Evolutionary conservation across 2,888 invertebrate genomes (phyloP), one percentile per base, ranked within the genome.

Genomic region (Drosophila silvestris): DNA sequence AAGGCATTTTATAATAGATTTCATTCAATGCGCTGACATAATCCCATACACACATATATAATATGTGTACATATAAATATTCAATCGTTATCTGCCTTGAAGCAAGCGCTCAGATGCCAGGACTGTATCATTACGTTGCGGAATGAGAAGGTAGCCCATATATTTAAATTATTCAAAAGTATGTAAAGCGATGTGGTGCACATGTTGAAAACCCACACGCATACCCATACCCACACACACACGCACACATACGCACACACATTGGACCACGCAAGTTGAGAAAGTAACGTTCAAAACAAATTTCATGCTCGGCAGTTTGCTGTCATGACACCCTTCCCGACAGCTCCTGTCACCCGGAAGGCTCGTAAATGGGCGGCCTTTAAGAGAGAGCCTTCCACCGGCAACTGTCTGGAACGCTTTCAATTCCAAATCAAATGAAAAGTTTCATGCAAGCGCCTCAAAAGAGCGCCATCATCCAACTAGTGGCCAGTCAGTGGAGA

Each of bases 401-500:
- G 72, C 81, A 73, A 64, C 63, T 69, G 81, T 78, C 77, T 85
- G 82, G 71, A 75, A 56, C 70, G 85, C 76, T 82, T 84, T 82
- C 82, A 87, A 79, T 87, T 84, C 87, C 74, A 75, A 84, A 82
- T 85, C 88, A 82, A 87, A 84, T 84, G 82, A 87, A 84, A 84
- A 87, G 72, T 88, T 87, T 70, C 56, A 57, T 52, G 51, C 63
- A 75, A 47, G 41, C 58, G 61, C 58, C 69, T 39, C 32, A 72
- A 78, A 83, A 79, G 39, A 78, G 82, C 66, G 63, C 59, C 72
- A 67, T 81, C 83, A 74, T 72, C 68, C 66, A 70, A 74, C 69
- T 65, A 56, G 62, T 47, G 58, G 52, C 47, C 62, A 19, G 52
- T 26, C 60, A 54, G 50, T 59, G 47, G 37, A 47, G 63, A 59